These are phyloP conservation scores for Falco rusticolus DNA, from an alignment of 2,797 vertebrate genomes.

Conservation along the genomic window DNA sequence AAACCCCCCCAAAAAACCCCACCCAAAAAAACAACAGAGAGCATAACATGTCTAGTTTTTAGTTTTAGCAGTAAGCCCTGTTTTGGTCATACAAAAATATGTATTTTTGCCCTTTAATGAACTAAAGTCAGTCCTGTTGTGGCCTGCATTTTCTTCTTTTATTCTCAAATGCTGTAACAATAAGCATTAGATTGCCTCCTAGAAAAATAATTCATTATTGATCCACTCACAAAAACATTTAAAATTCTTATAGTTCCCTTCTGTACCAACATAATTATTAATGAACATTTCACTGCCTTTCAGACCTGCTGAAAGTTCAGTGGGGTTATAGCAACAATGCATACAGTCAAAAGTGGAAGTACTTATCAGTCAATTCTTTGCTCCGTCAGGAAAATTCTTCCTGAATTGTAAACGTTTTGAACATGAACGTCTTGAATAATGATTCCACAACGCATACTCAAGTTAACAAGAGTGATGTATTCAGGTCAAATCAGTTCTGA, in stretches of 20 bases:
- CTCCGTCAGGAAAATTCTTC: conserved; percentile 4
- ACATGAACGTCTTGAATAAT: neutral
- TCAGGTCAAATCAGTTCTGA: neutral
- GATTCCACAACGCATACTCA: neutral
- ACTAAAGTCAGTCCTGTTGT: neutral
- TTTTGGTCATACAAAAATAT: neutral
- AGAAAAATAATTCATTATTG: conserved; percentile 17
- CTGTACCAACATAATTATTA: neutral
- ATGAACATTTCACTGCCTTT: neutral
- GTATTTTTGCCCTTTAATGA: neutral
- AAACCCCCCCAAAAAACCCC: too few relatives aligned
- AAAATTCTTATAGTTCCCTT: neutral
- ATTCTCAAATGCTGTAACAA: neutral
- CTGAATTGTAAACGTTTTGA: neutral
- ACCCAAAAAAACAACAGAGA: neutral
- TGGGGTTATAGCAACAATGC: neutral
- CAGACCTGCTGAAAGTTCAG: neutral
- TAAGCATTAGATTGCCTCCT: neutral
- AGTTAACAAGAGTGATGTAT: neutral
- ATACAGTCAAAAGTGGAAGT: neutral
- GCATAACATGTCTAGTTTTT: accelerated
- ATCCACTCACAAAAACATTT: neutral
- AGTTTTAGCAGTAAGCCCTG: neutral
- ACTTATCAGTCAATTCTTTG: conserved; percentile 10
- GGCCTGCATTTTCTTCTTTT: neutral